Conservation (phyloP, 2,888 invertebrate genomes). For the Diarsia brunnea region DNA sequence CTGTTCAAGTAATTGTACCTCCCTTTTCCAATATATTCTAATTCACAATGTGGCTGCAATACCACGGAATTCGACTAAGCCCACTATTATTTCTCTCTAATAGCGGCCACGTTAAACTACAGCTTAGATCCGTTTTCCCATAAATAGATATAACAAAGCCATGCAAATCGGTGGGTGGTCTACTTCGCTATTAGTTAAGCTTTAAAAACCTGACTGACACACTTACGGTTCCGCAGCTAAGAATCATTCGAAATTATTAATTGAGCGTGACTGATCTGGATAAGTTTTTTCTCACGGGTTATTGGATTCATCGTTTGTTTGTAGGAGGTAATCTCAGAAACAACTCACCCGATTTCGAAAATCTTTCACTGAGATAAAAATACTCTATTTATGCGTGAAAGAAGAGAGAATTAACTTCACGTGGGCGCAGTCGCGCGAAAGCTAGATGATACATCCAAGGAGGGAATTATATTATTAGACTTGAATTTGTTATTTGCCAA, state of each 20-base stretch:
- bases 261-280: too few relatives aligned
- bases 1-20: slow-evolving; percentile 2
- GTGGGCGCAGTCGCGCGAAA: not conserved
- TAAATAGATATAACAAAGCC: slow-evolving; percentile 53
- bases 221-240: slow-evolving; percentile 7
- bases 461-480: not conserved
- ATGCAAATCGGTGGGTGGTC: slow-evolving; percentile 50
- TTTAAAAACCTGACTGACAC: slow-evolving; percentile 29
- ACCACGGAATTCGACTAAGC: slow-evolving; percentile 25
- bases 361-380: not conserved
- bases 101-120: slow-evolving; percentile 13
- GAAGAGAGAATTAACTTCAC: not conserved
- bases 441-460: not conserved
- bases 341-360: not conserved
- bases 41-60: slow-evolving; percentile 20
- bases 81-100: slow-evolving; percentile 40
- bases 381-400: not conserved
- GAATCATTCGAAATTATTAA: not conserved
- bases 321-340: not conserved
- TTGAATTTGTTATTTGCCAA: not conserved
- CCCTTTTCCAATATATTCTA: slow-evolving; percentile 24
- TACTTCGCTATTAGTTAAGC: slow-evolving; percentile 32
- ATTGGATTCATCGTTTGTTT: not conserved
- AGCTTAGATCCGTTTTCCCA: slow-evolving; percentile 38
- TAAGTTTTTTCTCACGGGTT: not conserved